Percentiles rank a stretch among this genome's conserved stretches.
phyloP scores from a whole-genome alignment of 2,797 vertebrate species.

The Cuculus canorus region DNA sequence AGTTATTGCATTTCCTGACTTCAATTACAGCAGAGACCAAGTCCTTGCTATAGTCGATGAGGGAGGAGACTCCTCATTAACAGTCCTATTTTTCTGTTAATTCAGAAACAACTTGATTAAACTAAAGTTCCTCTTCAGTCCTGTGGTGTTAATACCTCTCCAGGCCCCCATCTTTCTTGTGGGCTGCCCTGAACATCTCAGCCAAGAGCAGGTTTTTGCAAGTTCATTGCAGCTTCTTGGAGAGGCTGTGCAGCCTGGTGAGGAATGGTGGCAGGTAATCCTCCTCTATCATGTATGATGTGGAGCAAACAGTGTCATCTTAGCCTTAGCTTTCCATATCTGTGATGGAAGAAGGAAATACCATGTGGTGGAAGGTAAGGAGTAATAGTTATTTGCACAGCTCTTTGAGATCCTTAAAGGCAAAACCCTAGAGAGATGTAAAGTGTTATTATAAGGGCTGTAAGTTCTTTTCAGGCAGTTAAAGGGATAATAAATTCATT shows the following conservation, averaged over 20 bases:
- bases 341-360: neutral
- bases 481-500: conserved; percentile 56
- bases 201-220: neutral
- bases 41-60: neutral
- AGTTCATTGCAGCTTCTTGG: neutral
- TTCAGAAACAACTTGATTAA: neutral
- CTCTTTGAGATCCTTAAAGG: conserved; percentile 38
- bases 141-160: neutral
- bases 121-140: neutral
- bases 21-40: neutral
- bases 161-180: neutral
- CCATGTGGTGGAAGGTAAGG: neutral
- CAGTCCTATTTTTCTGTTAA: neutral
- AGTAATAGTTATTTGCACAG: conserved; percentile 20
- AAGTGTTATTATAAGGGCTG: conserved; percentile 30
- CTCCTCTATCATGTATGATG: neutral
- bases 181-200: neutral
- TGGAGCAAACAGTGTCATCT: neutral
- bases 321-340: neutral
- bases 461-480: conserved; percentile 47
- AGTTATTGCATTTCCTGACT: neutral
- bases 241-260: neutral
- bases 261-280: neutral
- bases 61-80: neutral
- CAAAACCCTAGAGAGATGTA: conserved; percentile 18